phyloP scores from a whole-genome alignment of 2,113 vertebrate genomes.

The Callipepla californica region DNA sequence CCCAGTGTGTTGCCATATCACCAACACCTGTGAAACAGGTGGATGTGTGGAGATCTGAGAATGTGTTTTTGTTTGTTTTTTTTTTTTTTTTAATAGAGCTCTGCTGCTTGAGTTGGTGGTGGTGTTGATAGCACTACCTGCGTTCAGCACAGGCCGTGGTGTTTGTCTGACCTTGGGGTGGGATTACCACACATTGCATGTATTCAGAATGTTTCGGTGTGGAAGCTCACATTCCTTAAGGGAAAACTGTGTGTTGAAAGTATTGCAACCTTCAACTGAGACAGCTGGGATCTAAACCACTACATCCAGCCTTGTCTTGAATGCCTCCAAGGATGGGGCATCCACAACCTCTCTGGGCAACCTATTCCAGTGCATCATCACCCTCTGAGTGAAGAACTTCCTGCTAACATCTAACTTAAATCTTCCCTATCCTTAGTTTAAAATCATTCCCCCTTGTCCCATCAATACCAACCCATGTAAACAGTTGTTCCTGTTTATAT shows the following conservation, averaged over 20 bases:
- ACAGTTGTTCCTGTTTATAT: too few relatives aligned
- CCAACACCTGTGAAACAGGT: neutral
- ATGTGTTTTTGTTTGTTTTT: too few relatives aligned
- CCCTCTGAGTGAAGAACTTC: too few relatives aligned
- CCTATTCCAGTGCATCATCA: too few relatives aligned
- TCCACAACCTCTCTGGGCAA: too few relatives aligned
- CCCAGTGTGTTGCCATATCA: rapidly evolving
- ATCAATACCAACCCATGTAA: too few relatives aligned
- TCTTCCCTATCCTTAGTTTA: too few relatives aligned
- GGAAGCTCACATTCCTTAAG: neutral
- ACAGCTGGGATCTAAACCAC: rapidly evolving
- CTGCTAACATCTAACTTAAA: too few relatives aligned
- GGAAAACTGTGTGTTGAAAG: neutral
- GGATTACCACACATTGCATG: rapidly evolving
- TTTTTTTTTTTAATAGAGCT: neutral
- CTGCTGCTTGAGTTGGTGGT: neutral
- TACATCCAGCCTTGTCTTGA: neutral
- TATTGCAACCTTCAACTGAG: neutral
- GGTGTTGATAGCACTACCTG: neutral
- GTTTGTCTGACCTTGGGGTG: neutral
- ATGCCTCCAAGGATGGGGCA: too few relatives aligned
- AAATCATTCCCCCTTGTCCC: too few relatives aligned
- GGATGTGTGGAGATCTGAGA: neutral
- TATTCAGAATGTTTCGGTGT: neutral
- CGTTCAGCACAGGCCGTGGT: rapidly evolving